Evolutionary conservation across 2,888 invertebrate genomes (phyloP), one percentile per base, ranked within the genome.

Genomic region (Lithophane ornitopus): DNA sequence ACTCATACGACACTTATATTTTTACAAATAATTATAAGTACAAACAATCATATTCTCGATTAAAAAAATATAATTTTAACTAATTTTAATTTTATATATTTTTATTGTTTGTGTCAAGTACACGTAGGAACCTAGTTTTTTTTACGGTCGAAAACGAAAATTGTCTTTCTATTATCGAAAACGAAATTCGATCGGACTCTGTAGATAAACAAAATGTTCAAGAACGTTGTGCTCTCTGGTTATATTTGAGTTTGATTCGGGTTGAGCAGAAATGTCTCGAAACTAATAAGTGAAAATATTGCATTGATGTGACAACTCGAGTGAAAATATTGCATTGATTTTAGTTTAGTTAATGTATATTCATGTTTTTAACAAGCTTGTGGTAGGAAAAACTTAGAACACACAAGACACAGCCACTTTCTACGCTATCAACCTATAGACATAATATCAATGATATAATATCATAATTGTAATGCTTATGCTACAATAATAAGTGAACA

Each of bases 11-110:
- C 52, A 70, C 56, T 62, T 63, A 65, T 58, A 68, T 49, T 71
- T 67, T 68, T 71, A 70, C 61, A 82, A 70, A 66, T 49, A 14
- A 70, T 56, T 76, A n/a, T 16, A 56, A 59, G n/a, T 74, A 74
- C 49, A 76, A 66, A 28, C 52, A 66, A 59, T 58, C 7, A 46
- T 65, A 49, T 28, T 49, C 3, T 28, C 12, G 44, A 74, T 49
- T 26, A 34, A 49, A n/a, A 41, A 49, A 74, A 59, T 41, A 0
- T 22, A 4, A 0, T 14, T 26, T 14, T 6, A 34, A 34, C n/a
- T n/a, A n/a, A n/a, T n/a, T n/a, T n/a, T n/a, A n/a, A n/a, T n/a
- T n/a, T n/a, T n/a, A n/a, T n/a, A n/a, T n/a, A n/a, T n/a, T n/a
- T n/a, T n/a, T n/a, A n/a, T n/a, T n/a, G n/a, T n/a, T n/a, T n/a